Conservation (phyloP, 2,113 vertebrate genomes). For the Macaca mulatta region DNA sequence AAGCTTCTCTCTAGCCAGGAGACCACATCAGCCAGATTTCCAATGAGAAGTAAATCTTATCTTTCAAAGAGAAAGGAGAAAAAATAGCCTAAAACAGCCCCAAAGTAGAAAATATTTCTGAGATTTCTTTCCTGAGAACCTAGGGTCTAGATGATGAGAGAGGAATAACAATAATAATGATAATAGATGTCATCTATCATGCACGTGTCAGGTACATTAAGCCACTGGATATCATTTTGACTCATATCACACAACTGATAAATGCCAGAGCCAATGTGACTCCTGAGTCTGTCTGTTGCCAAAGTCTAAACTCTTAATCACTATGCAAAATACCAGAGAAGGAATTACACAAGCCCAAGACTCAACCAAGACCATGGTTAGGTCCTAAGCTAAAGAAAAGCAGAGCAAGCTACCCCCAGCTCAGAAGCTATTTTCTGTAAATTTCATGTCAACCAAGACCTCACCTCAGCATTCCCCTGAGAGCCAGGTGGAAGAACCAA, state of each 20-base stretch:
- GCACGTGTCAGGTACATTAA: background rate
- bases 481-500: background rate
- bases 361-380: background rate
- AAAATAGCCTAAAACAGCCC: background rate
- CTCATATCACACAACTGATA: background rate
- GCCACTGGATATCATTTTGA: background rate
- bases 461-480: background rate
- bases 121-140: background rate
- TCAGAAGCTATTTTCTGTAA: background rate
- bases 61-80: constrained; percentile 17
- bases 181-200: background rate
- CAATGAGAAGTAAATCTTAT: background rate
- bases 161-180: background rate
- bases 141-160: background rate
- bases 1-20: background rate
- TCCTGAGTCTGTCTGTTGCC: background rate
- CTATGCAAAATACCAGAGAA: background rate
- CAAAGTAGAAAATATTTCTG: constrained; percentile 1
- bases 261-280: background rate
- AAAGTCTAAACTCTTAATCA: background rate
- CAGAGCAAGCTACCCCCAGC: background rate
- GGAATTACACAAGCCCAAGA: background rate
- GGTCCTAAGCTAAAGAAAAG: background rate
- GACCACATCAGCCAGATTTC: background rate
- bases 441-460: background rate